These are phyloP conservation scores for Phaedon cochleariae DNA, from an alignment of 2,888 invertebrate genomes.

Conservation along the genomic window DNA sequence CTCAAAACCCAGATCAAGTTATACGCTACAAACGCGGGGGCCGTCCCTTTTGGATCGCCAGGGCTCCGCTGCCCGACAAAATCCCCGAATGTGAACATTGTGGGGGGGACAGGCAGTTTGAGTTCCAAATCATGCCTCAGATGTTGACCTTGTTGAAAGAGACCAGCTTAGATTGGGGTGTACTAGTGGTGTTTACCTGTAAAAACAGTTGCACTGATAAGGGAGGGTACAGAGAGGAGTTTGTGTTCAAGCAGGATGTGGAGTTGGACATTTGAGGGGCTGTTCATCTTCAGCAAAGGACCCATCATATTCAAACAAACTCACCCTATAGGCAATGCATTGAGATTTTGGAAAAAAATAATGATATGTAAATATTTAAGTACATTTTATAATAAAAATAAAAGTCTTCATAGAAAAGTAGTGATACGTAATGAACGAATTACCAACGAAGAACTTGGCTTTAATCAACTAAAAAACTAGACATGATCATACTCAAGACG, in stretches of 20 bases:
- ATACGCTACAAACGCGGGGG: constrained; percentile 81
- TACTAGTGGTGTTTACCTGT: constrained; percentile 87
- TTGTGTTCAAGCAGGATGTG: constrained; percentile 87
- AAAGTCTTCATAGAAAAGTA: too few species aligned
- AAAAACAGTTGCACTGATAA: constrained; percentile 71
- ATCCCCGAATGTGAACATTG: constrained; percentile 82
- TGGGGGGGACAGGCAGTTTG: constrained; percentile 80
- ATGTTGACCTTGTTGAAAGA: constrained; percentile 57
- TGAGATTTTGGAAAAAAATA: too few species aligned
- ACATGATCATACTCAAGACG: too few species aligned
- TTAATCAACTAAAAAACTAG: too few species aligned
- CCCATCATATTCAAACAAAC: too few species aligned
- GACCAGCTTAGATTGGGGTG: constrained; percentile 84
- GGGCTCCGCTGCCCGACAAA: constrained; percentile 62
- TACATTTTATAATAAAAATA: too few species aligned
- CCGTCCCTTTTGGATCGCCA: constrained; percentile 84
- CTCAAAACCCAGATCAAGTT: constrained; percentile 81
- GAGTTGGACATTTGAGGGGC: constrained; percentile 3
- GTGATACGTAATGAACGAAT: too few species aligned
- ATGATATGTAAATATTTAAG: too few species aligned
- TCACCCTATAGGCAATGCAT: too few species aligned
- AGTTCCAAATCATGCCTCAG: constrained; percentile 76
- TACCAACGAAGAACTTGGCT: too few species aligned
- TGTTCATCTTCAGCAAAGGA: too few species aligned
- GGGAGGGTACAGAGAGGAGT: constrained; percentile 77